Percentiles rank a stretch among this genome's conserved stretches.
These are phyloP conservation scores for Chaenocephalus aceratus DNA, from an alignment of 2,113 vertebrate genomes.

Conservation along the genomic window DNA sequence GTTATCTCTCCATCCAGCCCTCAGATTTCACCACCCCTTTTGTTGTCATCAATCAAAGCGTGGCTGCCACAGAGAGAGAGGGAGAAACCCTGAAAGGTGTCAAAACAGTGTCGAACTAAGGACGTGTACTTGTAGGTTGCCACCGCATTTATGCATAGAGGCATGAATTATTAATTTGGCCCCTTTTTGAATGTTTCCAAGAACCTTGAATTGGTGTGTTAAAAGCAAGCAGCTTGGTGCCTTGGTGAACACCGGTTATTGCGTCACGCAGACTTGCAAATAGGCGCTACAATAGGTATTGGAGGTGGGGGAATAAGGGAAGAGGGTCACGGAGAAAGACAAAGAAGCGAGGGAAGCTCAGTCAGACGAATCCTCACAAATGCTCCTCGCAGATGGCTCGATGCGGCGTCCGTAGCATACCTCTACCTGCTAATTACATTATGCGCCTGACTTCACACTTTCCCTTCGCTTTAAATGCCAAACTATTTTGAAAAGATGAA, in stretches of 20 bases:
- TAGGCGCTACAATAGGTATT: constrained; percentile 27
- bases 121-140: constrained; percentile 53
- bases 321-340: constrained; percentile 48
- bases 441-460: constrained; percentile 56
- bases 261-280: constrained; percentile 52
- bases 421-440: constrained; percentile 70
- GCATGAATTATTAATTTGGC: constrained; percentile 76
- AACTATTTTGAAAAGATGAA: constrained; percentile 71
- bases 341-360: constrained; percentile 39
- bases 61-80: constrained; percentile 50
- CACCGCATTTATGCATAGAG: constrained; percentile 53
- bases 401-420: constrained; percentile 27
- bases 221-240: constrained; percentile 51
- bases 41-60: constrained; percentile 78
- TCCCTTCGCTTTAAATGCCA: constrained; percentile 40
- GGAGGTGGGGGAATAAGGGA: constrained; percentile 30
- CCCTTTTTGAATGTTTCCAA: constrained; percentile 64
- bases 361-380: constrained; percentile 41
- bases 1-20: constrained; percentile 79
- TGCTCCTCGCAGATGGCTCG: constrained; percentile 55
- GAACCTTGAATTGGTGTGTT: constrained; percentile 54
- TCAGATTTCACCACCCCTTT: constrained; percentile 75
- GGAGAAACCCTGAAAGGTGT: constrained; percentile 63
- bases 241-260: constrained; percentile 47
- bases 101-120: constrained; percentile 65